phyloP scores from a whole-genome alignment of 2,113 vertebrate species.

The Periophthalmus modestus region DNA sequence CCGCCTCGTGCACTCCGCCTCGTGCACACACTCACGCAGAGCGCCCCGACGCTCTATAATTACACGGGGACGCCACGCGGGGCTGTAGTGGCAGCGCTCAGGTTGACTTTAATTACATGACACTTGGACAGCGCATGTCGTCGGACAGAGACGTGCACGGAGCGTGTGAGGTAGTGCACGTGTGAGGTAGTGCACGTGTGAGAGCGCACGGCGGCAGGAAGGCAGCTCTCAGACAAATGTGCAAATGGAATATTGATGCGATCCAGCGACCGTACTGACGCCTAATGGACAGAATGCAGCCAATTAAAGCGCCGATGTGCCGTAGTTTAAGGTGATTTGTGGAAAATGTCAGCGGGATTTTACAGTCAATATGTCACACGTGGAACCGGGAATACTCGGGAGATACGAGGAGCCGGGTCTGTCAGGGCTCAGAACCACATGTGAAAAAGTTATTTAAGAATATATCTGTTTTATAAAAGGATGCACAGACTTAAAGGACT shows the following conservation, averaged over 20 bases:
- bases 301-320: background rate
- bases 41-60: conserved; percentile 50
- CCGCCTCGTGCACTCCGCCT: too few species aligned
- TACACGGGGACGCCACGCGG: conserved; percentile 51
- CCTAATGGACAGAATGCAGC: background rate
- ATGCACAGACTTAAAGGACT: too few species aligned
- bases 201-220: conserved; percentile 11
- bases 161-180: conserved; percentile 22
- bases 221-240: conserved; percentile 26
- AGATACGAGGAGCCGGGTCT: background rate
- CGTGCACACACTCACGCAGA: conserved; percentile 31
- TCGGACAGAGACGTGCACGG: conserved; percentile 34
- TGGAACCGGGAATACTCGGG: background rate
- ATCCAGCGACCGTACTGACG: conserved; percentile 13
- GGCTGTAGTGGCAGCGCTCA: conserved; percentile 57
- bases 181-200: too few species aligned
- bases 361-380: background rate
- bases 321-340: background rate
- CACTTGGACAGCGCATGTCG: conserved; percentile 60
- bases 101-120: conserved; percentile 61
- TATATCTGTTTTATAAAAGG: too few species aligned
- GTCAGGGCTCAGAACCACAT: background rate
- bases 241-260: conserved; percentile 58
- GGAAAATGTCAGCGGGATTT: background rate
- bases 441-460: background rate